Percentiles rank a stretch among this genome's conserved stretches.
Conservation (phyloP, 1,140 invertebrate genomes). For the Akabosia matsudoensis region DNA sequence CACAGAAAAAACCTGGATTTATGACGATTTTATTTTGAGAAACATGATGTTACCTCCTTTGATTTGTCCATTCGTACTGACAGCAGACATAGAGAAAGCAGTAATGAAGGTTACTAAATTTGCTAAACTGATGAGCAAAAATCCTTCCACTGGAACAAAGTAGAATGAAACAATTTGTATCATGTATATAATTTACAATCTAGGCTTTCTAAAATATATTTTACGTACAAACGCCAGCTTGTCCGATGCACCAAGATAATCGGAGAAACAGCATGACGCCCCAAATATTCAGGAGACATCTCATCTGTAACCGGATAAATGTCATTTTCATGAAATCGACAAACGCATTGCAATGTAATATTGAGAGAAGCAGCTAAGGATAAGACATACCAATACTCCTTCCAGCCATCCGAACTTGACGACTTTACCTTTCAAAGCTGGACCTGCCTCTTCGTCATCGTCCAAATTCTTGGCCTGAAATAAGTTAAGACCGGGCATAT, state of each 20-base stretch:
- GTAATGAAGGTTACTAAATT: slow-evolving; percentile 56
- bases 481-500: background rate
- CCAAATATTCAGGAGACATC: slow-evolving; percentile 63
- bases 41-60: slow-evolving; percentile 53
- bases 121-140: slow-evolving; percentile 55
- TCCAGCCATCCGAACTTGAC: slow-evolving; percentile 59
- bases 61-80: slow-evolving; percentile 62
- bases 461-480: slow-evolving; percentile 34
- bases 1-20: no score
- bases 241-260: slow-evolving; percentile 61
- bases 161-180: slow-evolving; percentile 12
- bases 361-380: no score
- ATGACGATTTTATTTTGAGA: background rate
- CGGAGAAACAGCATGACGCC: slow-evolving; percentile 64
- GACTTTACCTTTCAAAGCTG: slow-evolving; percentile 48
- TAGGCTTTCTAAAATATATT: background rate
- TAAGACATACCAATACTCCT: slow-evolving; percentile 54
- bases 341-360: no score
- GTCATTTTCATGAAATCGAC: no score
- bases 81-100: slow-evolving; percentile 61
- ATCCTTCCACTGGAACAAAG: slow-evolving; percentile 49
- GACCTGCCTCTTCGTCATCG: slow-evolving; percentile 36
- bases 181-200: background rate
- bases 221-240: slow-evolving; percentile 58
- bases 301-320: slow-evolving; percentile 47